Evolutionary conservation across 2,888 invertebrate genomes (phyloP), one percentile per base, ranked within the genome.

Genomic region (Parasteatoda lunata): DNA sequence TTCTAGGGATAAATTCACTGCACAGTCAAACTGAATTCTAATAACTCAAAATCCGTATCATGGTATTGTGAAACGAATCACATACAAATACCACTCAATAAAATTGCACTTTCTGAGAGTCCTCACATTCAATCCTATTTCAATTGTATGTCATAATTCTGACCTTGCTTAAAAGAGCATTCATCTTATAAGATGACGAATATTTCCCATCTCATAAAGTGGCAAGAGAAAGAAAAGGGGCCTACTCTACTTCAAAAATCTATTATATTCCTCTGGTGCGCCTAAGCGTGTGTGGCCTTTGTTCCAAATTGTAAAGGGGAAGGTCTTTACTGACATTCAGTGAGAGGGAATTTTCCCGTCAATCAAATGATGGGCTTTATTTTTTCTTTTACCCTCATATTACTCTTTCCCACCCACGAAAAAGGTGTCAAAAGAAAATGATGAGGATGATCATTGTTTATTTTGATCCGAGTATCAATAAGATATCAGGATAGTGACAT

Each of bases 101-200:
- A 30, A 30, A 30, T 30, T 30, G 30, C 30, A 1, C 30, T 30
- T 30, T 30, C 30, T 30, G 9, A 59, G 59, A 13, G 59, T 59
- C 8, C n/a, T 77, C 11, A 15, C 70, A 59, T 70, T 78, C 52
- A 13, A 47, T 9, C 64, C 68, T 47, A 68, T 72, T 81, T 45
- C 47, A 69, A 15, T 51, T 75, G 69, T 30, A 70, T 49, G 48
- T 82, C 82, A 82, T 82, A 76, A 82, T 64, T 82, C 64, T 13
- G 15, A 51, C 54, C 68, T 30, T 2, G 13, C 64, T 70, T n/a
- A 76, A 82, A 76, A 76, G 82, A 73, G 64, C 82, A 82, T 82
- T 82, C 76, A 82, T 82, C 82, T 59, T 70, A 15, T 59, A 51
- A 51, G 76, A 76, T 82, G 82, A 82, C 82, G 76, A 82, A 72